Evolutionary conservation across 1,140 invertebrate genomes (phyloP), one percentile per base, ranked within the genome.

Genomic region (Andrena cerasifolii): DNA sequence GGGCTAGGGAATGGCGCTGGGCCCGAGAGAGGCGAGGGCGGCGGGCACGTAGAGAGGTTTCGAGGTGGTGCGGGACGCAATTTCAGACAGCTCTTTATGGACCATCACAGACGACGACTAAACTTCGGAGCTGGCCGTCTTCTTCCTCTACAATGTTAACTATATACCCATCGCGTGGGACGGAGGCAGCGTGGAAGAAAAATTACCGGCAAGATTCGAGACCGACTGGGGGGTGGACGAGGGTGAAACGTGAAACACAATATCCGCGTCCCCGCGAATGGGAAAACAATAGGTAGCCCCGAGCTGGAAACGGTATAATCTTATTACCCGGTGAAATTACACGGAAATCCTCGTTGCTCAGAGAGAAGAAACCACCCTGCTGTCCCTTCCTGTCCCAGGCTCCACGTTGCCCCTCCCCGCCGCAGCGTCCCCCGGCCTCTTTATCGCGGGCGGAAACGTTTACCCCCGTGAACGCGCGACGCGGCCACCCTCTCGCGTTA

Each of bases 81-180:
- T 80, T 80, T 80, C 72, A 66, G 8, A 54, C 65, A 40, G 78
- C 63, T 63, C 78, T 80, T 80, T 80, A 80, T 80, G 78, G 78
- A 61, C 78, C 78, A 80, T 80, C 75, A 54, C 75, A 62, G 75
- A 33, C 66, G 75, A 71, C 74, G 78, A 51, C 74, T 78, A 70
- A 80, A 80, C 74, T 80, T 80, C 65, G 47, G 24, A 56, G 72
- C 14, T 54, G 67, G 66, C 56, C 67, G 43, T 61, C 67, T 45
- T 76, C 40, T n/a, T 26, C 40, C 49, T 40, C 36, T 28, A 59
- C 66, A 31, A 71, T 43, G 31, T 70, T 59, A 68, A 77, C 66
- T 61, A 36, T 51, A 61, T 36, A 6, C 28, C 36, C n/a, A 53
- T 58, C 18, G 12, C 5, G 24, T 0, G 14, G 21, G 24, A 18